Base-by-base conservation (phyloP, 2,113 vertebrate species). In the Lophochroa leadbeateri region DNA sequence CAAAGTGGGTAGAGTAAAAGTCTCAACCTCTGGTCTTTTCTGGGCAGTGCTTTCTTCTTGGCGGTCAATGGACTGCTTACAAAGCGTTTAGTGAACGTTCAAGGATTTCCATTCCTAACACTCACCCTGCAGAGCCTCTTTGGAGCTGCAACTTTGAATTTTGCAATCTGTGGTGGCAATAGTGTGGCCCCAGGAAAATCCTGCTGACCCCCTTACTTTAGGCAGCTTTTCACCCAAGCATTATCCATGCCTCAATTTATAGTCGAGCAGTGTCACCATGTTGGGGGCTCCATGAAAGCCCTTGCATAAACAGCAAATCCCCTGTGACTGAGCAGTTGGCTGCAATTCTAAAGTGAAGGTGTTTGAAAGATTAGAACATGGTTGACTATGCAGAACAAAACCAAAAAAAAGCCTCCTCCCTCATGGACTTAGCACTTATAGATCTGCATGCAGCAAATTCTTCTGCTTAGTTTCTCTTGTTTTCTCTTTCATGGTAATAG, bases 381-480 rank as follows among this genome's bases (percentile, higher is more conserved):
- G 78, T 70, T 84, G 82, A 60, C 82, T 82, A 9, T 1, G 1
- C 0, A 0, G 52, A 94, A 80, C 57, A 50, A 90, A 89, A 44
- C 44, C 43, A 44, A 52, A 13, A 47, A 85, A 79, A 61, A 8
- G 15, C 79, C 69, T 92, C 65, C 65, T 92, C 43, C 4, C 17
- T 80, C 39, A 4, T 7, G 49, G 68, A 25, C 64, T 61, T n/a
- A 67, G 90, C 64, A 15, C n/a, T 81, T 67, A 23, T 7, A 70
- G 72, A 77, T 63, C 83, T 88, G 72, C 64, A 13, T 78, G 80
- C 3, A 2, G 86, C 80, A 60, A 49, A 95, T 94, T 81, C 91
- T 83, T 95, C 19, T 92, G 86, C 91, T 91, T 92, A 92, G 91
- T 78, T 64, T 84, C 57, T 94, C 64, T 71, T 92, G 64, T 92